These are phyloP conservation scores for Stegodyphus dumicola DNA, from an alignment of 1,140 invertebrate species.

Conservation along the genomic window DNA sequence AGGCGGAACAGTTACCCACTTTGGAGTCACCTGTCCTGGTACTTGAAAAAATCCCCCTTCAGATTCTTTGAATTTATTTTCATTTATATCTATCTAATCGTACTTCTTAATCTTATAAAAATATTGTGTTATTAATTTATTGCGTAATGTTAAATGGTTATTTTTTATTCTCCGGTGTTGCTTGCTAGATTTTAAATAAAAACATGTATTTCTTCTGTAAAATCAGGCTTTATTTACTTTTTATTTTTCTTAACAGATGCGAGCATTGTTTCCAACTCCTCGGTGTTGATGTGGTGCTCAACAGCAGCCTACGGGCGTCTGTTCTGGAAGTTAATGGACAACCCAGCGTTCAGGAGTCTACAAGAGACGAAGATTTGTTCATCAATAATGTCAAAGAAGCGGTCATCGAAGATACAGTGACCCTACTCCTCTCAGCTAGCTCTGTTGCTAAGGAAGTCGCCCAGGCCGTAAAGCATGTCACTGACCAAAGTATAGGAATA, in stretches of 20 bases:
- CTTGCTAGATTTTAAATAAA: background rate
- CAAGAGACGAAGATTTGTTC: constrained; percentile 55
- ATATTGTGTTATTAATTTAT: too few relatives aligned
- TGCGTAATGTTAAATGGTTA: background rate
- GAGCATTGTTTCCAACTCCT: constrained; percentile 67
- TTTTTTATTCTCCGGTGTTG: too few relatives aligned
- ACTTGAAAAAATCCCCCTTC: too few relatives aligned
- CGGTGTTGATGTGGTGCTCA: constrained; percentile 65
- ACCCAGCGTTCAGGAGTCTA: constrained; percentile 60
- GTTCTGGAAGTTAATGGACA: constrained; percentile 65
- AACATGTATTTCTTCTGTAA: background rate
- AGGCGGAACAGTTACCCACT: too few relatives aligned
- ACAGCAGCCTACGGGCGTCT: constrained; percentile 65
- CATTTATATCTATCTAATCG: too few relatives aligned
- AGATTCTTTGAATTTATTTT: too few relatives aligned
- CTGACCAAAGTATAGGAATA: constrained; percentile 62
- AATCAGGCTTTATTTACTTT: background rate
- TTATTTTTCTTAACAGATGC: constrained; percentile 63
- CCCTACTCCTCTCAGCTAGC: constrained; percentile 59
- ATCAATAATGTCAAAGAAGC: constrained; percentile 58
- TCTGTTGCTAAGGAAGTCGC: constrained; percentile 63
- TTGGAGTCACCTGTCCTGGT: too few relatives aligned
- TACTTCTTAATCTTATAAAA: too few relatives aligned
- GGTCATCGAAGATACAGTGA: constrained; percentile 63
- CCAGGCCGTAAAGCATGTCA: constrained; percentile 59